These are phyloP conservation scores for Notamacropus eugenii DNA, from an alignment of 2,797 vertebrate genomes.

Conservation along the genomic window DNA sequence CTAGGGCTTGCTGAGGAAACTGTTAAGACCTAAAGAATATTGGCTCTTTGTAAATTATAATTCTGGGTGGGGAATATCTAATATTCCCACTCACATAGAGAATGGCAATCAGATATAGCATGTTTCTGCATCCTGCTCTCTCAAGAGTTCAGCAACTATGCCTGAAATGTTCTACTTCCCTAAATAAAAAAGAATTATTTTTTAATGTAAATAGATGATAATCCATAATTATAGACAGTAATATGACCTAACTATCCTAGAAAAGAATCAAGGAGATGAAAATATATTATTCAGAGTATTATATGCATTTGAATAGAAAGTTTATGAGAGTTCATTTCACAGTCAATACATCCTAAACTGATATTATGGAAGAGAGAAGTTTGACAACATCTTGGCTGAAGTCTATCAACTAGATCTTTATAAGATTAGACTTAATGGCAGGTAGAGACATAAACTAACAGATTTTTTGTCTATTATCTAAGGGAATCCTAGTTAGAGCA, in stretches of 20 bases:
- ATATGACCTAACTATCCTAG: neutral
- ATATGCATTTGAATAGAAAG: neutral
- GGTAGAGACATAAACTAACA: neutral
- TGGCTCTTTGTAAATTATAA: neutral
- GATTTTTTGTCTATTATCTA: neutral
- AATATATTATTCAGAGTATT: neutral
- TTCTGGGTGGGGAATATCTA: too few relatives aligned
- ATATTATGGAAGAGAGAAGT: neutral
- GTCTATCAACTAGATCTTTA: neutral
- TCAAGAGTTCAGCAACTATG: neutral
- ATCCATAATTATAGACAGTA: neutral
- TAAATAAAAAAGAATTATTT: neutral
- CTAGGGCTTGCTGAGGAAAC: neutral
- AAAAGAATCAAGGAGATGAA: neutral
- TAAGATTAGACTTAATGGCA: neutral
- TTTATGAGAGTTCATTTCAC: neutral
- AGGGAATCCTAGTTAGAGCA: neutral
- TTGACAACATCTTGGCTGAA: neutral
- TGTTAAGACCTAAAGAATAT: neutral
- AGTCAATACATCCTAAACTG: neutral
- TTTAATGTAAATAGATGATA: neutral
- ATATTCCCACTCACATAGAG: neutral
- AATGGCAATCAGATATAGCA: neutral
- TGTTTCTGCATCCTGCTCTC: neutral
- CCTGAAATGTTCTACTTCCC: neutral